phyloP scores from a whole-genome alignment of 2,113 vertebrate genomes.

The Larimichthys polyactis region DNA sequence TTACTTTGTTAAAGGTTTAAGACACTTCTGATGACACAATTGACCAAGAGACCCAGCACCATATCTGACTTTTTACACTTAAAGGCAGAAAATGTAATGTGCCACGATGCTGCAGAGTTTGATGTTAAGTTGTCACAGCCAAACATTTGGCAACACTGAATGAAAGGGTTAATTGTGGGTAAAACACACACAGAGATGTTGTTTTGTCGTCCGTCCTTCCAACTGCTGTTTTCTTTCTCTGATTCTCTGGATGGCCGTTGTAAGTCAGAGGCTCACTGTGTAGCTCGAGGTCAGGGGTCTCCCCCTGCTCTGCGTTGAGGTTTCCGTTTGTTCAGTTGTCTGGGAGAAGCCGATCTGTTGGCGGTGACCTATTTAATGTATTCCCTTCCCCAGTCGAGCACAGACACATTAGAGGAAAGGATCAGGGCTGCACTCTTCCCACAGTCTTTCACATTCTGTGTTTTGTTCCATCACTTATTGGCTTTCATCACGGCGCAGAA shows the following conservation, averaged over 20 bases:
- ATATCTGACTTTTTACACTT: background rate
- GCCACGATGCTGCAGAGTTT: background rate
- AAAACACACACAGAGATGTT: background rate
- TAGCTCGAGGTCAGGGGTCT: slow-evolving; percentile 36
- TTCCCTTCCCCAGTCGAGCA: slow-evolving; percentile 39
- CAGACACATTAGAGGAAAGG: slow-evolving; percentile 24
- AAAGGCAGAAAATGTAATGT: background rate
- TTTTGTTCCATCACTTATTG: slow-evolving; percentile 52
- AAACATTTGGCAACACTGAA: background rate
- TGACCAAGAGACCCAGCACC: background rate
- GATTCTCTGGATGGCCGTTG: background rate
- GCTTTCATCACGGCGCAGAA: slow-evolving; percentile 31
- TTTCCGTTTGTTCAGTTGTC: slow-evolving; percentile 61
- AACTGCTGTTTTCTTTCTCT: slow-evolving; percentile 6
- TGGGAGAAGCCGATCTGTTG: slow-evolving; percentile 64
- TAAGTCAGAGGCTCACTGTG: slow-evolving; percentile 39
- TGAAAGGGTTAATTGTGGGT: slow-evolving; percentile 4
- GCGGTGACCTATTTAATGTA: slow-evolving; percentile 73
- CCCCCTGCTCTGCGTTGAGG: slow-evolving; percentile 17
- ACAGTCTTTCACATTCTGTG: slow-evolving; percentile 46
- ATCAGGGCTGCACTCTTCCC: slow-evolving; percentile 49
- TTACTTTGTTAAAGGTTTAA: slow-evolving; percentile 9
- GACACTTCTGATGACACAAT: background rate
- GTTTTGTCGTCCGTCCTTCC: background rate
- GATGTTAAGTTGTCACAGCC: background rate